Evolutionary conservation across 1,140 invertebrate species (phyloP), one percentile per base, ranked within the genome.

Genomic region (Drosophila orosa): DNA sequence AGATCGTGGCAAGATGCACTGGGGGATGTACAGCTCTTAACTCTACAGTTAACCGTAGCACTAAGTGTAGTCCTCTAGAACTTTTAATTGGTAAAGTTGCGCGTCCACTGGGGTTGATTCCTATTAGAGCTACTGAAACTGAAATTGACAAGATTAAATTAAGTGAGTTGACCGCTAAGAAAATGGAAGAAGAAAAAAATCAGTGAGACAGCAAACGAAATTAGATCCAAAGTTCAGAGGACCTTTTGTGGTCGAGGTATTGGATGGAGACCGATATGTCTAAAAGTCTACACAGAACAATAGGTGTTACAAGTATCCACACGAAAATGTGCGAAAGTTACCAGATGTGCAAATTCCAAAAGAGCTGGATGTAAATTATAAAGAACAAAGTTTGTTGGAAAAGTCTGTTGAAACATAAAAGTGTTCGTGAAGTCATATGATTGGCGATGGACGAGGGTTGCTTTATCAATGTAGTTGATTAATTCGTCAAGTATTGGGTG

Each of bases 1-100:
- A 56, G 33, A 37, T 56, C 54, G 24, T 27, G 35, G 15, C 35
- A 56, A 15, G 54, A 56, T 56, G 15, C 54, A 19, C 9, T 40
- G 5, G 54, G 35, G 37, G 24, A 57, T 57, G n/a, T 56, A 3
- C 35, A 25, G 35, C 37, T 19, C 10, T 40, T 39, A 29, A 40
- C 22, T 40, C 15, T 29, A 29, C 33, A 24, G 24, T 48, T 25
- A 48, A 48, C 27, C 24, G 48, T 52, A 52, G 29, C 29, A 52
- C 27, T 31, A 33, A 33, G 25, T 50, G 5, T 33, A 54, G 17
- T 31, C 17, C 48, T 13, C 13, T 52, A 31, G 12, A 33, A 19
- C 12, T 31, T 31, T 52, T 52, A n/a, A 31, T 52, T 52, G 48
- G 27, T 33, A 19, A 50, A 50, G n/a, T 52, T 12, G 27, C 10